Evolutionary conservation across 2,888 invertebrate genomes (phyloP).

Genomic region (Dasysyrphus tricinctus): DNA sequence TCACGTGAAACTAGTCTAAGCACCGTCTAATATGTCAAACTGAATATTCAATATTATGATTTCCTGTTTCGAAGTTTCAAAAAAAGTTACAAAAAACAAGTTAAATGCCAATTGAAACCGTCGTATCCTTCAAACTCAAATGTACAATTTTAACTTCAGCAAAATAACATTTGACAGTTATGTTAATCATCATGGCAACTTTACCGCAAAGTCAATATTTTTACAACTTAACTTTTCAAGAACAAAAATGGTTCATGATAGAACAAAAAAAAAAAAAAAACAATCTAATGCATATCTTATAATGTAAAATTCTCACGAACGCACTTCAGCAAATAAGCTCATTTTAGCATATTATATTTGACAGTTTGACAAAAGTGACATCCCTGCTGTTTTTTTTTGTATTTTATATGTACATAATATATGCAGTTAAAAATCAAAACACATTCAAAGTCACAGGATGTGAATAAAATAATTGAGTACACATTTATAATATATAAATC

Average conservation of each 20-base stretch:
- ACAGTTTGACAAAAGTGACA: conserved; percentile 14
- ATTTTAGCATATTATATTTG: conserved; percentile 8
- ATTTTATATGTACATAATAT: neutral
- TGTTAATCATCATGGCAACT: neutral
- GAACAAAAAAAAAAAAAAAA: conserved; percentile 7
- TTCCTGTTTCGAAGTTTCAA: too few species aligned
- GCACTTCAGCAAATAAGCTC: conserved; percentile 5
- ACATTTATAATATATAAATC: conserved; percentile 30
- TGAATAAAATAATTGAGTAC: conserved; percentile 67
- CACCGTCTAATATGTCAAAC: too few species aligned
- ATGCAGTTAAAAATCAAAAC: conserved; percentile 23
- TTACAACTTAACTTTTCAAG: neutral
- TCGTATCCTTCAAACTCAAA: neutral
- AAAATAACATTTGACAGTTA: neutral
- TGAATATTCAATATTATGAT: too few species aligned
- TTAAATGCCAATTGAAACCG: neutral
- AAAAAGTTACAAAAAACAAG: too few species aligned
- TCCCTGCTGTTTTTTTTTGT: conserved; percentile 10
- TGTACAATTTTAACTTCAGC: neutral
- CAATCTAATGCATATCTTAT: neutral
- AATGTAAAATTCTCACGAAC: conserved; percentile 22
- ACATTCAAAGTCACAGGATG: conserved; percentile 63
- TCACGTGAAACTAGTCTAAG: too few species aligned
- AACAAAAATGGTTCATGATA: neutral
- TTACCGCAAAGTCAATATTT: neutral